Evolutionary conservation across 2,888 invertebrate species (phyloP), one percentile per base, ranked within the genome.

Genomic region (Temnothorax rugatulus): DNA sequence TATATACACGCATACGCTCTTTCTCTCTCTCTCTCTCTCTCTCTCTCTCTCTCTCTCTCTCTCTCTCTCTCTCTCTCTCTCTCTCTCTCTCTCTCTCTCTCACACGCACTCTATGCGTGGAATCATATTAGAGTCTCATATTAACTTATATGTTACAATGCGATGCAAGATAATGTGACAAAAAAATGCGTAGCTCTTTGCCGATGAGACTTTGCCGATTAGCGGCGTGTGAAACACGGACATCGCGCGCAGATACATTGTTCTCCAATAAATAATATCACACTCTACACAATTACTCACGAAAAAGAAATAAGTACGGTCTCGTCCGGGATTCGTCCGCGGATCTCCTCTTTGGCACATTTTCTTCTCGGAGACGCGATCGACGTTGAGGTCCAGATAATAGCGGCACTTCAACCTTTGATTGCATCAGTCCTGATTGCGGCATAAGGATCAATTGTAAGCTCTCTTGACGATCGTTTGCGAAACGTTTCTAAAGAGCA

Each of bases 241-340:
- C 59, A 47, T 34, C 21, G 69, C 44, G 54, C 44, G 52, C 25
- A 18, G 66, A 77, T 52, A 18, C 66, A 52, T 25, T n/a, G 69
- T 69, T 47, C 38, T 73, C 34, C 47, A 73, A 73, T 81, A 81
- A 81, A 81, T 81, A 81, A 81, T 47, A 73, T 73, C 71, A 79
- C 79, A 79, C 47, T 71, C 57, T 34, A 21, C 71, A 79, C 71
- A 81, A 81, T 81, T 59, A 81, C 38, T 81, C 79, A 73, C 34
- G 47, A 59, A 81, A 71, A 11, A 47, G 11, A 75, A 64, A 50
- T 81, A 81, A 59, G 73, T 81, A 81, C 57, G 29, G 15, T 71
- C 21, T 69, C 29, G 50, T 76, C 29, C 29, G 69, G 52, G 54
- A 29, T 66, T 63, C 18, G 21, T 76, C 34, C 29, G 54, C 69